Conservation (phyloP, 2,797 vertebrate genomes). For the Cynopterus sphinx region DNA sequence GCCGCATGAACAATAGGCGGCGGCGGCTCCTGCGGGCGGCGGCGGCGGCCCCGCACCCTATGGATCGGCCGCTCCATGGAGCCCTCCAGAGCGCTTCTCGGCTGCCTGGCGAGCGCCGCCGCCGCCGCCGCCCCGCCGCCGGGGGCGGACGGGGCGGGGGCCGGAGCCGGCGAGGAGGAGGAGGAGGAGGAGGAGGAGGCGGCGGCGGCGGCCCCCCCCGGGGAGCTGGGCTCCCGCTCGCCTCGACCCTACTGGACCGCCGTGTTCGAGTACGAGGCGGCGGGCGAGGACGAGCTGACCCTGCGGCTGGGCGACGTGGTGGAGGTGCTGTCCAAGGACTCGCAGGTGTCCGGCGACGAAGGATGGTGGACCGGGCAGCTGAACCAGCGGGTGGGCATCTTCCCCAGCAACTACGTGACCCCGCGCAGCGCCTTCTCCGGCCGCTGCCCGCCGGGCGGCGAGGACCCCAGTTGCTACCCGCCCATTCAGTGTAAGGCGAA, state of each 20-base stretch:
- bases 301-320: constrained; percentile 94
- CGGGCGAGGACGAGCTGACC: constrained; percentile 97
- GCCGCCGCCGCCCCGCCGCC: constrained; percentile 80
- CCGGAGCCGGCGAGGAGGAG: constrained; percentile 79
- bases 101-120: constrained; percentile 85
- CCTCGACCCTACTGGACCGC: constrained; percentile 91
- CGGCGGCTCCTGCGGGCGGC: constrained; percentile 78
- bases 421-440: constrained; percentile 88
- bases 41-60: constrained; percentile 84
- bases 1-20: constrained; percentile 85
- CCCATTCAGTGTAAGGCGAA: constrained; percentile 85
- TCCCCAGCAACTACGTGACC: constrained; percentile 96
- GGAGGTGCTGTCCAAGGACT: constrained; percentile 96
- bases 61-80: constrained; percentile 96
- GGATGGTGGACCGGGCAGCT: constrained; percentile 98
- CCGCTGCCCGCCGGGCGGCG: constrained; percentile 87
- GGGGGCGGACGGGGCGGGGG: constrained; percentile 81
- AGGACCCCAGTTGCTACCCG: constrained; percentile 86
- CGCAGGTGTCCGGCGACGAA: constrained; percentile 94
- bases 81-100: constrained; percentile 91
- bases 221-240: constrained; percentile 74
- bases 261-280: constrained; percentile 97
- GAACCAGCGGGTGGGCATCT: constrained; percentile 92
- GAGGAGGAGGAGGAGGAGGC: constrained; percentile 79
- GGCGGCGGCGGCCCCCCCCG: constrained; percentile 59